Evolutionary conservation across 2,113 vertebrate genomes (phyloP), one percentile per base, ranked within the genome.

Genomic region (Chunga burmeisteri): DNA sequence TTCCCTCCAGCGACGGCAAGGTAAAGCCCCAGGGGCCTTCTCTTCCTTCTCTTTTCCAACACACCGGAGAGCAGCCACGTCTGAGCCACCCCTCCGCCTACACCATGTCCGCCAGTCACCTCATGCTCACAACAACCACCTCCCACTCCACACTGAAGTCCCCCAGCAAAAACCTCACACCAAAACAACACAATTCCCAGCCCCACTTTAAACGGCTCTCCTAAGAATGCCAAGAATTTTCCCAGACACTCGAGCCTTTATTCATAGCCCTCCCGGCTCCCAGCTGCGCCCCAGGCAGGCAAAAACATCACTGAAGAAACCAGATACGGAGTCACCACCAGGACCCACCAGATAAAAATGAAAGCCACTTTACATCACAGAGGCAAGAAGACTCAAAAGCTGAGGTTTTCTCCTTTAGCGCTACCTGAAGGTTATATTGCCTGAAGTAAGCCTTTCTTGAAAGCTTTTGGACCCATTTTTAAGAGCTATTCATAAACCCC

Each of bases 201-300:
- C 50, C 53, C 52, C 65, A 16, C 13, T 32, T 91, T 78, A 90
- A 91, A 84, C 75, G 7, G 0, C 66, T 78, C 91, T 81, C 84
- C 79, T 81, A 97, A 93, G 97, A 98, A 98, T 97, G 97, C 94
- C 55, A 98, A 93, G 98, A 98, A 98, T 98, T 97, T 98, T 98
- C 98, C 97, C 97, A 98, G 98, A 98, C 97, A 97, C 95, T 96
- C 65, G 9, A 67, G 91, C 74, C 88, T 96, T 97, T 97, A 94
- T 97, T 96, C 96, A 12, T 13, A 62, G 55, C 65, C 86, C 93
- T 89, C 94, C 71, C 27, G 2, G 81, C 82, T 84, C 56, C 93
- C 90, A 97, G 95, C 88, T 96, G 93, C 73, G 19, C 86, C 84
- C 84, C 81, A 93, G 90, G 71, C 92, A 94, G 70, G 96, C 79